Evolutionary conservation across 1,140 invertebrate species (phyloP).

Genomic region (Araneus ventricosus): DNA sequence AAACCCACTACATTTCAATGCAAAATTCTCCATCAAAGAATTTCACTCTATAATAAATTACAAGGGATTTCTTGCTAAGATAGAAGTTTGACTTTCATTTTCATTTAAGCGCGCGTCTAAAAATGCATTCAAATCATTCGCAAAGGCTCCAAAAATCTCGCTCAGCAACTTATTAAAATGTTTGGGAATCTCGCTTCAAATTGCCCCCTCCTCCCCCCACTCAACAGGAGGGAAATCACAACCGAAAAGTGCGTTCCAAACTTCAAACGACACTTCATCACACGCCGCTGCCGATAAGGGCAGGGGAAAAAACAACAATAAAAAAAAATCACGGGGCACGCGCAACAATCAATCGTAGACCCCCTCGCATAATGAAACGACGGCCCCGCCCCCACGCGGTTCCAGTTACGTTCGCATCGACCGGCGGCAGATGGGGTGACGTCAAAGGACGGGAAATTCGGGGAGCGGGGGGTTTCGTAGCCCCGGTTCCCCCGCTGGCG

Average conservation of each 20-base stretch:
- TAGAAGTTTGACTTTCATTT: no score
- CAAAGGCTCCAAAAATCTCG: background rate
- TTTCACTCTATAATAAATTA: no score
- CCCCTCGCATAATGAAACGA: slow-evolving; percentile 45
- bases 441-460: background rate
- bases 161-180: no score
- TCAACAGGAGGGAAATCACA: background rate
- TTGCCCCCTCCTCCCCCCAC: background rate
- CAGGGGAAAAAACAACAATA: background rate
- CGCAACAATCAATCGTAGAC: slow-evolving; percentile 32
- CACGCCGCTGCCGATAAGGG: background rate
- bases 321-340: background rate
- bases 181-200: background rate
- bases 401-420: slow-evolving; percentile 52
- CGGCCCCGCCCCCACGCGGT: background rate
- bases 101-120: no score
- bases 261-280: background rate
- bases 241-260: background rate
- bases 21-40: no score
- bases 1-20: no score
- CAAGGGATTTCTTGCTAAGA: no score
- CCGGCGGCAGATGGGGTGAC: slow-evolving; percentile 47
- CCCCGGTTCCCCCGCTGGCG: background rate
- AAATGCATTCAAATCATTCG: background rate
- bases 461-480: background rate